Base-by-base conservation (phyloP, 2,888 invertebrate genomes). In the Synergus itoensis region DNA sequence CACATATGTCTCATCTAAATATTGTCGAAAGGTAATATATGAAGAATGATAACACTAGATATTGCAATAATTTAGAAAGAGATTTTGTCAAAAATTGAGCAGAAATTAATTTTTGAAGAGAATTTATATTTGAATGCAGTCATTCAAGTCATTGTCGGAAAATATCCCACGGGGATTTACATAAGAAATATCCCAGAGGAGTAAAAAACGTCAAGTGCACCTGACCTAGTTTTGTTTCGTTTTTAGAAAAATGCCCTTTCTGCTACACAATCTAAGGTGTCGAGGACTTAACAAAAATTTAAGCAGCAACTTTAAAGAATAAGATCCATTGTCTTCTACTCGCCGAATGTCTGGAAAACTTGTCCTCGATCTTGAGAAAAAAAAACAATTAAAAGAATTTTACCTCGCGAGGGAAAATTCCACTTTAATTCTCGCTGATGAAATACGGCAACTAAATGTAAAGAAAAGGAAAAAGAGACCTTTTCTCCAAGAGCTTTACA, bases 201-300 rank as follows among this genome's bases (percentile, higher is more conserved):
- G 11, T 45, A 43, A 48, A 45, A 48, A 69, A 21, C n/a, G 21
- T 45, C 21, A 21, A 45, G 69, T 69, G 43, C 28, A 69, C 21
- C 45, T 48, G 69, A 69, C 69, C 69, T 16, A 48, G 1, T 28
- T 28, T 28, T 28, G 69, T 69, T 69, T 69, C 28, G 3, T 69
- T 48, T 45, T 53, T 9, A 69, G 28, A 69, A 69, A 69, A 69
- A 69, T 28, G 43, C 45, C 16, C 69, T 69, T 69, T 28, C 69
- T 69, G 69, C 45, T 69, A 48, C 16, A 69, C 16, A 69, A 48
- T 69, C 21, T 28, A 16, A 21, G 45, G 69, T 69, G 69, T 48
- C 48, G 69, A 45, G 69, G 11, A 28, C 48, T 45, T 48, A 48
- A 48, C 18, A 28, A 48, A 21, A 69, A 48, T 69, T 48, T 28